These are phyloP conservation scores for Tetramorium simillimum DNA, from an alignment of 1,140 invertebrate species.

Conservation along the genomic window DNA sequence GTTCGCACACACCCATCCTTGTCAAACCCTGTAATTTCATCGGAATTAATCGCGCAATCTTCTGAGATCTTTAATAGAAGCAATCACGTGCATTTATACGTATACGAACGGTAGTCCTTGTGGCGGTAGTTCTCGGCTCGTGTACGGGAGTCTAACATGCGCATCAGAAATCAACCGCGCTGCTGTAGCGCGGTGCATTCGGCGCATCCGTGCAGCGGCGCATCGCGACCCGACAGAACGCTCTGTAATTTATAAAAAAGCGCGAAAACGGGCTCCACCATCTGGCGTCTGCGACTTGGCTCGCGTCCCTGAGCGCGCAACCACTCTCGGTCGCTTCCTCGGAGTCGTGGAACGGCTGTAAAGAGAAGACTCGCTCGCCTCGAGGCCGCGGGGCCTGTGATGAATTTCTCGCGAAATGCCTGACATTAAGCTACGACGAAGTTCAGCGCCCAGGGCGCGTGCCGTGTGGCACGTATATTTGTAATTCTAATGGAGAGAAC, in stretches of 20 bases:
- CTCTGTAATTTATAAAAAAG: slow-evolving; percentile 53
- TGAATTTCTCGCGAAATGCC: slow-evolving; percentile 75
- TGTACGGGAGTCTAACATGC: slow-evolving; percentile 26
- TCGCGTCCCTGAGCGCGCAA: slow-evolving; percentile 35
- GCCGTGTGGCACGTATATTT: slow-evolving; percentile 73
- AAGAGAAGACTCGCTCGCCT: slow-evolving; percentile 38
- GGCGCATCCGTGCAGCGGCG: slow-evolving; percentile 33
- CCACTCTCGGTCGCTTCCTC: neutral
- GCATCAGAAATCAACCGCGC: neutral
- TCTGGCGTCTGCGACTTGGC: slow-evolving; percentile 53
- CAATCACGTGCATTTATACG: slow-evolving; percentile 25
- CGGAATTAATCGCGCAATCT: slow-evolving; percentile 41
- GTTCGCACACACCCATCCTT: slow-evolving; percentile 21
- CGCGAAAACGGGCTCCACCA: slow-evolving; percentile 43
- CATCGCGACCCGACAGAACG: slow-evolving; percentile 14
- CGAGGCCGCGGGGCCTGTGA: slow-evolving; percentile 55
- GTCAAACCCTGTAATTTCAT: slow-evolving; percentile 42
- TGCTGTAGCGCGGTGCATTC: slow-evolving; percentile 16
- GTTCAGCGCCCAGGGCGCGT: slow-evolving; percentile 73
- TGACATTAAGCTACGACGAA: slow-evolving; percentile 71
- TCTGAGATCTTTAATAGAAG: slow-evolving; percentile 40
- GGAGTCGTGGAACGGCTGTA: slow-evolving; percentile 26
- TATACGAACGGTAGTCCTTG: slow-evolving; percentile 32
- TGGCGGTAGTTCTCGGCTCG: neutral
- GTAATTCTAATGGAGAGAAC: slow-evolving; percentile 75